phyloP scores from a whole-genome alignment of 2,113 vertebrate genomes.

The Sterna hirundo region DNA sequence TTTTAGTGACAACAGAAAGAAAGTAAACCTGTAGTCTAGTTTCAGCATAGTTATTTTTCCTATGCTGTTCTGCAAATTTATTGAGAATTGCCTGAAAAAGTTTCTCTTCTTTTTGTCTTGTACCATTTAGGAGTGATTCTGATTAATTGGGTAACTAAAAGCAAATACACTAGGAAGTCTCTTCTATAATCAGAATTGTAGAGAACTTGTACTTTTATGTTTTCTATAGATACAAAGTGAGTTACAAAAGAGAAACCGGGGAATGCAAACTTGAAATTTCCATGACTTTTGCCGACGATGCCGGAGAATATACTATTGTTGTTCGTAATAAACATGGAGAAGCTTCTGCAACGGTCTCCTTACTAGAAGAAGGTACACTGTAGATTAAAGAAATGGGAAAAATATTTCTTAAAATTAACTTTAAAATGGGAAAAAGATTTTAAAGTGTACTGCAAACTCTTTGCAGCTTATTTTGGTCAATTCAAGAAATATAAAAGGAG shows the following conservation, averaged over 20 bases:
- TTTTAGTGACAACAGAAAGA: neutral
- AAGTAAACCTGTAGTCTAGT: neutral
- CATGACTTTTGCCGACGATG: conserved; percentile 96
- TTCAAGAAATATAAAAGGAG: neutral
- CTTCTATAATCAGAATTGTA: neutral
- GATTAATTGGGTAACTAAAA: neutral
- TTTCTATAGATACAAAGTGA: conserved; percentile 88
- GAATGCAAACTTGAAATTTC: conserved; percentile 95
- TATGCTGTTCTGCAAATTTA: neutral
- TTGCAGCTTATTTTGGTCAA: neutral
- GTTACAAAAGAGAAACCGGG: conserved; percentile 91
- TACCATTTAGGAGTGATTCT: neutral
- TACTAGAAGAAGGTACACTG: conserved; percentile 89
- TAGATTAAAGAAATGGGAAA: neutral
- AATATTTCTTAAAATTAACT: neutral
- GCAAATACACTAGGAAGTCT: neutral
- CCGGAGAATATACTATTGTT: conserved; percentile 93
- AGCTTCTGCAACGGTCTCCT: conserved; percentile 85
- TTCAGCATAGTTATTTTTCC: neutral
- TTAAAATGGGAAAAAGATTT: neutral
- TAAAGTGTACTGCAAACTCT: neutral
- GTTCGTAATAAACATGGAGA: conserved; percentile 90
- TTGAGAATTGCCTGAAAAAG: neutral
- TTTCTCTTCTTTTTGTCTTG: neutral
- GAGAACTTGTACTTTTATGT: neutral